Conservation (phyloP, 2,113 vertebrate species). For the Butorides virescens region DNA sequence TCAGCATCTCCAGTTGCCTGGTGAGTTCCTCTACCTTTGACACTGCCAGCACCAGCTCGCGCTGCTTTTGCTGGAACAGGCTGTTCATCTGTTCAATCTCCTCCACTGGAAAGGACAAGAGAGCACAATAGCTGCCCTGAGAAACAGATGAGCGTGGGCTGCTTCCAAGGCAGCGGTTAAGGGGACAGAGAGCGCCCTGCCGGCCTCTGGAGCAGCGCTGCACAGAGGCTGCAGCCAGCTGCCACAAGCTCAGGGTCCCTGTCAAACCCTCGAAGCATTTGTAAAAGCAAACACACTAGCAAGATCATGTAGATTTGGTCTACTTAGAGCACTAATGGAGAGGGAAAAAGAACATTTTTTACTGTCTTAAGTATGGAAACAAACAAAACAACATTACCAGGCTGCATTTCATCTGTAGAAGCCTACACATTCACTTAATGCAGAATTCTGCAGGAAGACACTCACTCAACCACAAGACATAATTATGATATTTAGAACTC, state of each 20-base stretch:
- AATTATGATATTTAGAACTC: background rate
- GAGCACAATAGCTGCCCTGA: conserved; percentile 60
- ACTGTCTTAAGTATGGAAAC: background rate
- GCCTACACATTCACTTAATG: background rate
- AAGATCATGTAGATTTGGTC: background rate
- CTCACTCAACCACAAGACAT: background rate
- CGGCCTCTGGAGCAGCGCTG: background rate
- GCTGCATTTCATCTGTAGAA: background rate
- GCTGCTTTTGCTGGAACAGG: conserved; percentile 96
- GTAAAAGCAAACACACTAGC: background rate
- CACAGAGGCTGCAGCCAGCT: background rate
- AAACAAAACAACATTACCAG: background rate
- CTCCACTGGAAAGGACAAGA: conserved; percentile 81
- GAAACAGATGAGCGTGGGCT: conserved; percentile 36
- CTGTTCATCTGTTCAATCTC: conserved; percentile 99
- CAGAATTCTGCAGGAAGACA: background rate
- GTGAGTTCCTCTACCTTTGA: conserved; percentile 94
- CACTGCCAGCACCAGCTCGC: conserved; percentile 89
- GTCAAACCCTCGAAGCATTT: background rate
- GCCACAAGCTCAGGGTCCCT: background rate
- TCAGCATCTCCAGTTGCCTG: conserved; percentile 93
- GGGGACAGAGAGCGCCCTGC: background rate
- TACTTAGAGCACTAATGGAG: background rate
- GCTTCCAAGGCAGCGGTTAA: conserved; percentile 14
- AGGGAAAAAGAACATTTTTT: background rate